Base-by-base conservation (phyloP, 2,113 vertebrate species). In the Embiotoca jacksoni region DNA sequence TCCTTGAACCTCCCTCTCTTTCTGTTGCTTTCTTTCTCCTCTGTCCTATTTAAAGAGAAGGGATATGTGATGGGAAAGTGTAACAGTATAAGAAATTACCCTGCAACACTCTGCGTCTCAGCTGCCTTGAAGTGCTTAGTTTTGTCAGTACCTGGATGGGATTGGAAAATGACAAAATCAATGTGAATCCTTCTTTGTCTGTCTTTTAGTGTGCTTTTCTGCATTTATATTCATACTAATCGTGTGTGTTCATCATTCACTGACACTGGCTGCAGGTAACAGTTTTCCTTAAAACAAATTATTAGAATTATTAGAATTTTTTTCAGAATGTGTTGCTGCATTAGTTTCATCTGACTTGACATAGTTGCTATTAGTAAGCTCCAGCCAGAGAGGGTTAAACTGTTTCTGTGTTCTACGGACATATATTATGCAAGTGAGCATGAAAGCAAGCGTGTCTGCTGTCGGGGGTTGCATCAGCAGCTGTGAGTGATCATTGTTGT, bases 1-100 rank as follows among this genome's bases (percentile, higher is more conserved):
- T 89, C 91, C 89, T 92, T 93, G 92, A 93, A 91, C 90, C 88
- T 85, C 69, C 33, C 78, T 80, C 76, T 72, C 72, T 71, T 80
- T 75, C 23, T 72, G 58, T 76, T 85, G 74, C 80, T 72, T 88
- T 67, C 64, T 52, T 72, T 78, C 74, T 82, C 68, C 60, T 60
- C 58, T 85, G 86, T 81, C 81, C 89, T 88, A 89, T 90, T 92
- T 92, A 89, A 90, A 79, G 76, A 82, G 70, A 76, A 52, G 67
- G 71, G 75, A 61, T 80, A 71, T 87, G 82, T 85, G 79, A 89
- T 82, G 59, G 65, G 81, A 74, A 90, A 82, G 75, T 88, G 72
- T 79, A 84, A 83, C 65, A 55, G 50, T 56, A 50, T 55, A 58
- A 74, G 58, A 74, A 83, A 82, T 71, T 68, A 74, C n/a, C 76